phyloP scores from a whole-genome alignment of 2,797 vertebrate genomes.

The Acridotheres tristis region DNA sequence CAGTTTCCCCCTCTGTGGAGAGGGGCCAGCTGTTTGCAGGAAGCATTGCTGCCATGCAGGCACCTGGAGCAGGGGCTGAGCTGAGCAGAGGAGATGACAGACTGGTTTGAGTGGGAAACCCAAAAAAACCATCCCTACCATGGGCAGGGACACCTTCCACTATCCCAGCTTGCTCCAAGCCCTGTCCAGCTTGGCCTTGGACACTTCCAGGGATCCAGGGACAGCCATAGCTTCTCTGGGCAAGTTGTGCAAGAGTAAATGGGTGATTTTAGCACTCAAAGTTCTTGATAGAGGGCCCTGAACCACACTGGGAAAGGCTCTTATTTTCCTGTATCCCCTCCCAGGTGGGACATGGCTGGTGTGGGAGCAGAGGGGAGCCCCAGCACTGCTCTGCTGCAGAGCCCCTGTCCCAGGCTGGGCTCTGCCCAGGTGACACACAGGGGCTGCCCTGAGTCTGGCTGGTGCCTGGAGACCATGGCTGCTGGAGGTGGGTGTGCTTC shows the following conservation, averaged over 20 bases:
- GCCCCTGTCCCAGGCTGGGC: background rate
- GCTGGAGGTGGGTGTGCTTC: background rate
- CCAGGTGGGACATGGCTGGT: background rate
- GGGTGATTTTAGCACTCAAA: background rate
- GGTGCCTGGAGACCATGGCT: rapidly evolving
- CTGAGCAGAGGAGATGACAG: background rate
- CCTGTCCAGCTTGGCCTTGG: background rate
- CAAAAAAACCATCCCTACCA: background rate
- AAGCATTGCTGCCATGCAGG: background rate
- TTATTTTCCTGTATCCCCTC: background rate
- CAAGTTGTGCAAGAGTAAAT: background rate
- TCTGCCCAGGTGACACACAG: background rate
- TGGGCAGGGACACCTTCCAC: background rate
- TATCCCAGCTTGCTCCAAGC: background rate
- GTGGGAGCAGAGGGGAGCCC: background rate
- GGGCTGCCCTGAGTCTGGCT: background rate
- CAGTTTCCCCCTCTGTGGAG: background rate
- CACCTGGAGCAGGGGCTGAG: background rate
- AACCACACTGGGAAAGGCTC: background rate
- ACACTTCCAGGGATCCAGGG: background rate
- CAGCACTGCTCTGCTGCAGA: background rate
- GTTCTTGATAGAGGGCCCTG: background rate
- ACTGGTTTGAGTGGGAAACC: background rate
- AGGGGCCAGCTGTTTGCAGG: background rate
- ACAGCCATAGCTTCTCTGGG: background rate